Percentiles rank a stretch among this genome's conserved stretches.
Evolutionary conservation across 2,113 vertebrate species (phyloP).

Genomic region (Indicator indicator): DNA sequence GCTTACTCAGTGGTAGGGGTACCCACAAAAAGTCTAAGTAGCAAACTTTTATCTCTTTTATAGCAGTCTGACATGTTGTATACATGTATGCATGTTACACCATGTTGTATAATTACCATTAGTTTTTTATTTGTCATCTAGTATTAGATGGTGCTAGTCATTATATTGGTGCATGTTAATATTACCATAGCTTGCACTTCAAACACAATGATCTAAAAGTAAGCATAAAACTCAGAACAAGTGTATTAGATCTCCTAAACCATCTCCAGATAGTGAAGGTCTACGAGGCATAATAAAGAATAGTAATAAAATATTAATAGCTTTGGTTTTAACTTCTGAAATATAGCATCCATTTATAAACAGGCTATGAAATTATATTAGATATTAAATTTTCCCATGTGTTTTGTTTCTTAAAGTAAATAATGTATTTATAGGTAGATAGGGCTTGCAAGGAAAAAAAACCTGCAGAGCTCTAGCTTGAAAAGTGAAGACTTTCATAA

Average conservation of each 20-base stretch:
- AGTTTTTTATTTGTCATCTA: background rate
- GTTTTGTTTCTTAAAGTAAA: constrained; percentile 25
- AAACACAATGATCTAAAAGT: background rate
- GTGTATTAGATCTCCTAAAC: background rate
- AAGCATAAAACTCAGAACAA: background rate
- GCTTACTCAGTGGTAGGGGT: background rate
- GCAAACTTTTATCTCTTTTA: background rate
- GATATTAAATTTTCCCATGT: constrained; percentile 11
- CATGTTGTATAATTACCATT: background rate
- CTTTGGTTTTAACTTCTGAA: constrained; percentile 23
- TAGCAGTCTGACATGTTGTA: background rate
- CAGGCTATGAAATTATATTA: background rate
- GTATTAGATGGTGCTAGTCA: background rate
- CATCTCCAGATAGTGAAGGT: background rate
- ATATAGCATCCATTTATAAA: constrained; percentile 18
- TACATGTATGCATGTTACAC: background rate
- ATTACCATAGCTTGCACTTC: background rate
- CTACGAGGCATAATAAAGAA: background rate
- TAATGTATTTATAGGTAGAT: background rate
- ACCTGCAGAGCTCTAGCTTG: background rate
- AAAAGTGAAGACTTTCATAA: background rate
- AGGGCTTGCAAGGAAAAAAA: background rate
- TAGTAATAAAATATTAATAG: constrained; percentile 38
- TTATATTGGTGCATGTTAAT: background rate
- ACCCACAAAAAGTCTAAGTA: background rate